Evolutionary conservation across 2,888 invertebrate species (phyloP).

Genomic region (Agrenia bidenticulata): DNA sequence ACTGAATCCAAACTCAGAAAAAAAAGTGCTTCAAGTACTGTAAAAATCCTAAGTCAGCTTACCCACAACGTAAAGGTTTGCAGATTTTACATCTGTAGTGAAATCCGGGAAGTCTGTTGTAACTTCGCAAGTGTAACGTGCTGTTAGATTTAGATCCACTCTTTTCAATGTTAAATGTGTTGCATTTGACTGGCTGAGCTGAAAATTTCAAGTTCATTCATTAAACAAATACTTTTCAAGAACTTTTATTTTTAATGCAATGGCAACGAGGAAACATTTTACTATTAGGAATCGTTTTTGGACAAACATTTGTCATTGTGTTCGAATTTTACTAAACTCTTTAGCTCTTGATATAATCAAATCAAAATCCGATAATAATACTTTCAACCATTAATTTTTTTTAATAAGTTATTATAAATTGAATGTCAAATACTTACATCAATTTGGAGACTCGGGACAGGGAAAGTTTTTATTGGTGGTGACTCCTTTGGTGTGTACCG

Average conservation of each 20-base stretch:
- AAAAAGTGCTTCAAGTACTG: background rate
- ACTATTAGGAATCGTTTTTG: too few relatives aligned
- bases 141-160: constrained; percentile 49
- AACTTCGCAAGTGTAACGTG: constrained; percentile 53
- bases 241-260: too few relatives aligned
- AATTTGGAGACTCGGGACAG: constrained; percentile 44
- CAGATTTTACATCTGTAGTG: constrained; percentile 41
- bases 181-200: constrained; percentile 49
- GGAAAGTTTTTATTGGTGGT: constrained; percentile 49
- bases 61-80: constrained; percentile 48
- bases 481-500: constrained; percentile 51
- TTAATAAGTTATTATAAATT: too few relatives aligned
- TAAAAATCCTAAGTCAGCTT: too few relatives aligned
- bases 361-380: too few relatives aligned
- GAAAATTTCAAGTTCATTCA: too few relatives aligned
- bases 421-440: constrained; percentile 52
- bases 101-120: constrained; percentile 53
- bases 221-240: too few relatives aligned
- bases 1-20: background rate
- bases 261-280: too few relatives aligned
- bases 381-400: too few relatives aligned
- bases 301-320: too few relatives aligned
- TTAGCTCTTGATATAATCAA: too few relatives aligned
- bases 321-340: too few relatives aligned
- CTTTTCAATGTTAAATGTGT: constrained; percentile 43